Percentiles rank a stretch among this genome's conserved stretches.
Conservation (phyloP, 2,797 vertebrate genomes). For the Dromococcyx pavoninus region DNA sequence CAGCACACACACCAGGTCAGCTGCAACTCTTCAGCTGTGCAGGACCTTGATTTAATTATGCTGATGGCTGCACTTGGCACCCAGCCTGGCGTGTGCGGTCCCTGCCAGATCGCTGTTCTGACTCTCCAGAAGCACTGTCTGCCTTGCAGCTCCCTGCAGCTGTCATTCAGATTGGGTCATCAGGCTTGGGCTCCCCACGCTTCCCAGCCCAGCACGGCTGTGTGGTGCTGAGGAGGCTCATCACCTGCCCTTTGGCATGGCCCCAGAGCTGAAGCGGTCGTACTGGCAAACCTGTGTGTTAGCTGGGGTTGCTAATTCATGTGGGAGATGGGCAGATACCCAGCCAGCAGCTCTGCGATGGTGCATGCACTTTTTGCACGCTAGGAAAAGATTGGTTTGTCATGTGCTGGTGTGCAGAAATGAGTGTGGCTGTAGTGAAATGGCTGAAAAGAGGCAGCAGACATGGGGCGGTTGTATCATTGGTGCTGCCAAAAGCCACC, state of each 20-base stretch:
- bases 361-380: accelerated
- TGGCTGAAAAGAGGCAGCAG: neutral
- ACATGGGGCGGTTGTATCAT: neutral
- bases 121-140: neutral
- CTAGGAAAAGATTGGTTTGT: accelerated
- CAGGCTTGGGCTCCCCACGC: accelerated
- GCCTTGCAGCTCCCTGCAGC: neutral
- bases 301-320: neutral
- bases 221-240: no score
- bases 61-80: neutral
- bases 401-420: accelerated
- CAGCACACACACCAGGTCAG: neutral
- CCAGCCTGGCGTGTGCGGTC: accelerated
- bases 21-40: neutral
- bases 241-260: accelerated
- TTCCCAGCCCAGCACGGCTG: neutral
- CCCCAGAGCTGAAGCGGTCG: neutral
- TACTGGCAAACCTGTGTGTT: neutral
- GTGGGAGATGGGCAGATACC: neutral
- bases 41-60: neutral
- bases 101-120: neutral
- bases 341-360: neutral
- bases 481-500: accelerated
- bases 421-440: accelerated
- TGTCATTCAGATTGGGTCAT: accelerated